These are phyloP conservation scores for Gryllus bimaculatus DNA, from an alignment of 1,140 invertebrate species.

Conservation along the genomic window DNA sequence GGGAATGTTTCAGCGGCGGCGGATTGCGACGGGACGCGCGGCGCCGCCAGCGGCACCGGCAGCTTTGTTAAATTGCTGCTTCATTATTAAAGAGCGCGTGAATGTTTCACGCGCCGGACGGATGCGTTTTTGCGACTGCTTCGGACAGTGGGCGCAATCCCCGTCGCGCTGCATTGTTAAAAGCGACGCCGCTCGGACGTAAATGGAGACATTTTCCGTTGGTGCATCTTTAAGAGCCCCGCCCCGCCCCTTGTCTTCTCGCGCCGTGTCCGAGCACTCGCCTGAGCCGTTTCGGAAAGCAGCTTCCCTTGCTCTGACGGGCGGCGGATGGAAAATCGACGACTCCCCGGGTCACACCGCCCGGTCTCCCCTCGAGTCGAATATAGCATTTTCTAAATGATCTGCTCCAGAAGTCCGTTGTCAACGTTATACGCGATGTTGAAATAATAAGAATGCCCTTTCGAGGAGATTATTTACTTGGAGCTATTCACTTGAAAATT, in stretches of 20 bases:
- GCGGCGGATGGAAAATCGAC: too few relatives aligned
- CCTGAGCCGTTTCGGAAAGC: too few relatives aligned
- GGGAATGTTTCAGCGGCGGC: background rate
- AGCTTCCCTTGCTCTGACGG: too few relatives aligned
- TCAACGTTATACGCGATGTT: too few relatives aligned
- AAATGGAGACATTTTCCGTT: background rate
- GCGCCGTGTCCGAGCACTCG: background rate
- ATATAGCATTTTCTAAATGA: too few relatives aligned
- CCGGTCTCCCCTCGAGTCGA: too few relatives aligned
- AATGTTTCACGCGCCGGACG: background rate
- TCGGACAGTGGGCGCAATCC: background rate
- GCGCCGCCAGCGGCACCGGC: background rate
- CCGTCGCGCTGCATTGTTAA: background rate
- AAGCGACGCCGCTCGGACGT: background rate
- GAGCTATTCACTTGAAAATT: too few relatives aligned
- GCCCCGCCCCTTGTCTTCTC: background rate
- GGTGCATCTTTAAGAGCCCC: background rate
- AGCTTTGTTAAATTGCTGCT: slow-evolving; percentile 1
- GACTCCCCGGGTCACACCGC: too few relatives aligned
- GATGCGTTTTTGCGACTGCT: slow-evolving; percentile 3
- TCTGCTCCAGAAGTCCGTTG: too few relatives aligned
- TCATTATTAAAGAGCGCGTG: background rate
- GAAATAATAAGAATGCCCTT: too few relatives aligned
- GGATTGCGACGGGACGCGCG: background rate
- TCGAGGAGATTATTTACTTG: too few relatives aligned